A percentile compares a stretch with the other conserved stretches of the same genome.
These are phyloP conservation scores for Pseudolaguvia tuberculata DNA, from an alignment of 2,113 vertebrate species.

Conservation along the genomic window DNA sequence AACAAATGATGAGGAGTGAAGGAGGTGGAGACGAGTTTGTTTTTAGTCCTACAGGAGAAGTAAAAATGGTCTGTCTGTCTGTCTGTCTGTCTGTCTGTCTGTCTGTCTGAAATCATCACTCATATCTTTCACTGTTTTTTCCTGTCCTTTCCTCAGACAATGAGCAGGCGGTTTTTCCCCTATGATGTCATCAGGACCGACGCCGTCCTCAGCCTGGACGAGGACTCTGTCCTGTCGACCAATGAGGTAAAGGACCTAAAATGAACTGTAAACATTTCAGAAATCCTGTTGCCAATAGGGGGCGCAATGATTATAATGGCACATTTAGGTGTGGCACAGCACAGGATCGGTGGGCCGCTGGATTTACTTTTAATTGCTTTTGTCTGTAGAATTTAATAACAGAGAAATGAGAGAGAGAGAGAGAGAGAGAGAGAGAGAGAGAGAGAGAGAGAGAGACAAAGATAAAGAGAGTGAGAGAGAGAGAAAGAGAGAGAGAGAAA, in stretches of 20 bases:
- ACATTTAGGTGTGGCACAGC: conserved; percentile 38
- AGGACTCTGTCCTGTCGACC: conserved; percentile 75
- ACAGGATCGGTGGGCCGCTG: conserved; percentile 36
- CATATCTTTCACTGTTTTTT: neutral
- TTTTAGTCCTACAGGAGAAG: neutral
- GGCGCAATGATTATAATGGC: conserved; percentile 39
- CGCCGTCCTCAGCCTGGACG: conserved; percentile 73
- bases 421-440: neutral
- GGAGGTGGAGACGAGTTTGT: neutral
- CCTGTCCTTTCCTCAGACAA: conserved; percentile 58
- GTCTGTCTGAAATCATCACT: no score
- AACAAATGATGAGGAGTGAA: conserved; percentile 13
- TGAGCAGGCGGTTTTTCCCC: conserved; percentile 73
- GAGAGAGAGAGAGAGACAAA: no score
- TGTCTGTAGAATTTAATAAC: conserved; percentile 41
- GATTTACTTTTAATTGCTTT: conserved; percentile 42
- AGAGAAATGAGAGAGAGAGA: neutral
- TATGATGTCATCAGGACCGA: conserved; percentile 67
- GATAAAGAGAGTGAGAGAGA: no score
- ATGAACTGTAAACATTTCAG: no score
- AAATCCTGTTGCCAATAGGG: conserved; percentile 15
- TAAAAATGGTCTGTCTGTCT: no score
- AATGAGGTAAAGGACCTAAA: conserved; percentile 67
- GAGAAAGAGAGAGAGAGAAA: neutral
- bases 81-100: no score